Conservation (phyloP, 2,113 vertebrate species). For the Sphaerodactylus townsendi region DNA sequence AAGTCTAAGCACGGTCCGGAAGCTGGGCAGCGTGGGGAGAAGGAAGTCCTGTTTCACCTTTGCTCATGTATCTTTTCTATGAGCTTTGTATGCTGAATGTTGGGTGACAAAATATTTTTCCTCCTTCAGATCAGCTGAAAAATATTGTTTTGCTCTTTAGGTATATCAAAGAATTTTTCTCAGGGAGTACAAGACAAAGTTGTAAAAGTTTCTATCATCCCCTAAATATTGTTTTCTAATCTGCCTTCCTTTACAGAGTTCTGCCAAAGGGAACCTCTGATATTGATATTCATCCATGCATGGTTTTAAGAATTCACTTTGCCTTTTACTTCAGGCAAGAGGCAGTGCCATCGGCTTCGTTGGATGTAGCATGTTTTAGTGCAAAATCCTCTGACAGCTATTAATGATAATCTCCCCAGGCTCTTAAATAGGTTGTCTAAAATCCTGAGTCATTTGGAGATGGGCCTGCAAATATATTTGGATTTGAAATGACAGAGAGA, state of each 20-base stretch:
- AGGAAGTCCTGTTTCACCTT: too few species aligned
- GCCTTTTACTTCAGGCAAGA: slow-evolving; percentile 43
- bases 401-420: slow-evolving; percentile 64
- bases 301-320: slow-evolving; percentile 20
- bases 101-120: too few species aligned
- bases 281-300: slow-evolving; percentile 35
- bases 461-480: slow-evolving; percentile 41
- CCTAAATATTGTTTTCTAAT: not conserved
- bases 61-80: too few species aligned
- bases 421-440: slow-evolving; percentile 64
- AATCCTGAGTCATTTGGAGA: slow-evolving; percentile 57
- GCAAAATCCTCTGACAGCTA: slow-evolving; percentile 45
- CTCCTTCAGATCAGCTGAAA: not conserved
- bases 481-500: slow-evolving; percentile 53
- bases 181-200: not conserved
- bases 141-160: not conserved
- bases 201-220: not conserved
- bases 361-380: slow-evolving; percentile 48
- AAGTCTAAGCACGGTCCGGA: too few species aligned
- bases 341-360: slow-evolving; percentile 49
- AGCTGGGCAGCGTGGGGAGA: too few species aligned
- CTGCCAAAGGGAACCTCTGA: not conserved
- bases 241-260: not conserved
- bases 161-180: not conserved
- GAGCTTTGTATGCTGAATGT: too few species aligned